Evolutionary conservation across 2,888 invertebrate species (phyloP), one percentile per base, ranked within the genome.

Genomic region (Blomia tropicalis): DNA sequence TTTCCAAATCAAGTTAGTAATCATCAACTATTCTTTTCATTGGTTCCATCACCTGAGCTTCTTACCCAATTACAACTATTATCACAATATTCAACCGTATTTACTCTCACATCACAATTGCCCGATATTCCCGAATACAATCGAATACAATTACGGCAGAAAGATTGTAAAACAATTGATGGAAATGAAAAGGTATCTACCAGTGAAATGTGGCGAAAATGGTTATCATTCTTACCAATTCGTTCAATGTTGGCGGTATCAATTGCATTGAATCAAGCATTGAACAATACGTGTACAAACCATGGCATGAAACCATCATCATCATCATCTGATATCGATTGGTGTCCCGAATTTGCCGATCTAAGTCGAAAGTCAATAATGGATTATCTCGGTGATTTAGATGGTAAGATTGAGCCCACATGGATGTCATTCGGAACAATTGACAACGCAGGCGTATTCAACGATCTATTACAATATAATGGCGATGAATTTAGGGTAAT

Each of bases 11-110:
- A 47, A n/a, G 32, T 67, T 11, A 56, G 60, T 4, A 51, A 64
- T 19, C 59, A 66, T 36, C 67, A 67, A 59, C 65, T 66, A 63
- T 43, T 67, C 7, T 67, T 67, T 60, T 64, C 67, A 0, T 63
- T 64, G 65, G 63, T 66, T 43, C 65, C 66, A 30, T 59, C 65
- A 3, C 62, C 63, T 19, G 29, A 32, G 17, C 32, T 56, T 4
- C 60, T 67, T 0, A 41, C 43, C 11, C 23, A 32, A 1, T 23
- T 64, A 62, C 53, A 3, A 64, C 14, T 25, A 19, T 29, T 43
- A 23, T 65, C 32, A 62, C 59, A 30, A 53, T 36, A 11, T 58
- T 43, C 1, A 54, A 66, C 17, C 17, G 56, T 67, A 7, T 67
- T 58, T 31, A 65, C 66, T 7, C 43, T 67, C 19, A 51, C 67